These are phyloP conservation scores for Aurelia aurita DNA, from an alignment of 30 jellyfish, hydroid and myxozoan genomes.

Conservation along the genomic window DNA sequence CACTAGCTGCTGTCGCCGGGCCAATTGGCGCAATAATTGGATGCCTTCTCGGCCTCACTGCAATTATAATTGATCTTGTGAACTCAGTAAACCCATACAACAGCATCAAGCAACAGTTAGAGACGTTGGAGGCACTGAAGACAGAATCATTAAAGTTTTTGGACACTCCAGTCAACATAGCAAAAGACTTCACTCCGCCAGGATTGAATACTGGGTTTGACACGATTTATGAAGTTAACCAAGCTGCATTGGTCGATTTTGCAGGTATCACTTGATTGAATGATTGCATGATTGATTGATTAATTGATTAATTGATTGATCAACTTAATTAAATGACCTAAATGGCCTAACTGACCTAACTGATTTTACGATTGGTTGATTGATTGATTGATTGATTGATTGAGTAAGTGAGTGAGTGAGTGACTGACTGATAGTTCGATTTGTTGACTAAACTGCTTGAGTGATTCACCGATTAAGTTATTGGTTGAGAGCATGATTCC, in stretches of 20 bases:
- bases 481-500: no score
- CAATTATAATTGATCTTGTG: constrained; percentile 8
- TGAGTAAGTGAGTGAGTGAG: no score
- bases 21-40: constrained; percentile 20
- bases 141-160: not conserved
- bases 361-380: no score
- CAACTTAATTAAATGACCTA: no score
- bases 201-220: constrained; percentile 22
- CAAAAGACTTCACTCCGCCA: not conserved
- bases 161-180: constrained; percentile 5
- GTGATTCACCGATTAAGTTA: no score
- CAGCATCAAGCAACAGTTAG: constrained; percentile 3
- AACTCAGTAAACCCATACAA: constrained; percentile 10
- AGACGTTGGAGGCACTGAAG: not conserved
- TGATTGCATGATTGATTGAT: no score
- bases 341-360: no score
- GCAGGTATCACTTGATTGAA: constrained; percentile 1
- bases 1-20: constrained; percentile 14
- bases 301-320: no score
- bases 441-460: no score
- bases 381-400: no score
- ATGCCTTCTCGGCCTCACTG: constrained; percentile 5
- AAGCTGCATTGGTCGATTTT: constrained; percentile 4
- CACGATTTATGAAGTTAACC: constrained; percentile 6
- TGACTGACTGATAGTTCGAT: no score